Evolutionary conservation across 2,888 invertebrate genomes (phyloP), one percentile per base, ranked within the genome.

Genomic region (Phlogophora meticulosa): DNA sequence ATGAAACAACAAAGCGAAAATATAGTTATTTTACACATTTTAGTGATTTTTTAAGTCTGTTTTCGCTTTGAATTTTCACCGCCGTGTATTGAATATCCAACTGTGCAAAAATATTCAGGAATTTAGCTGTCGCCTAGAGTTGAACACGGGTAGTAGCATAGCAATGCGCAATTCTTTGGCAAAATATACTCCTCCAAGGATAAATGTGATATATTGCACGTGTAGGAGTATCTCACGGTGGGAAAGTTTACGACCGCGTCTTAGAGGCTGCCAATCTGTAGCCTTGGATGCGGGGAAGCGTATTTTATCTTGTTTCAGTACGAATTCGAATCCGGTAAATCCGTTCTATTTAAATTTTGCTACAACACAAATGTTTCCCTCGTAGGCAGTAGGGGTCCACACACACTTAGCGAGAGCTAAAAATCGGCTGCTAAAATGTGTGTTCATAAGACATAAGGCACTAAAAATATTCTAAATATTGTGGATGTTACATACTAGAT

Each of bases 241-340:
- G 24, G 40, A 24, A 49, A 42, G 45, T 77, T 77, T 67, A 77
- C 81, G 81, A 77, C 24, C 64, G 13, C 40, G 32, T 59, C 64
- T 77, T 65, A 60, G 59, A 34, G 48, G 40, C 34, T 58, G 66
- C 78, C 76, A 76, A 76, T 80, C 72, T 72, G 42, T 61, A 63
- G 20, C 53, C 66, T 4, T 15, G 45, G 42, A 56, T 36, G 62
- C 52, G 36, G 43, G 38, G 62, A 53, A 43, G 48, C 67, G 64
- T 63, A 55, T 57, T 63, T 62, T 53, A 77, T 77, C 28, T 80
- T 53, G 48, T 52, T 68, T 20, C 49, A 53, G 9, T 1, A n/a
- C 36, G 22, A 65, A 53, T 68, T 48, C 28, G 51, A 56, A 69
- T 64, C 51, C 38, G 11, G 38, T 34, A 28, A 58, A 40, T 43